These are phyloP conservation scores for Eubasilissa regina DNA, from an alignment of 1,140 invertebrate species.

Conservation along the genomic window DNA sequence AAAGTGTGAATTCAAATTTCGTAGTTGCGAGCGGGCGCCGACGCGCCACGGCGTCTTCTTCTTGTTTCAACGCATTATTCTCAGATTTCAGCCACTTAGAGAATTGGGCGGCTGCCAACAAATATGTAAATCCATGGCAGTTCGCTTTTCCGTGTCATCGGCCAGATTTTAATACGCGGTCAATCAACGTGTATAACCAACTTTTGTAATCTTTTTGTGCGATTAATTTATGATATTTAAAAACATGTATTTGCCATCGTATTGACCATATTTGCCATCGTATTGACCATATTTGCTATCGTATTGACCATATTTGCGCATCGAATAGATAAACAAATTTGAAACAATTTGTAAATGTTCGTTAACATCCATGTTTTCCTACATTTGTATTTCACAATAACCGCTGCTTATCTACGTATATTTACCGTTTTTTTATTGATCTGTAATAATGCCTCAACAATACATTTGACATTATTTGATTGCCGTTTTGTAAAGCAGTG, in stretches of 20 bases:
- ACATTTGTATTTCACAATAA: no score
- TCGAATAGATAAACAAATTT: no score
- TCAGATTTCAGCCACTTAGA: slow-evolving; percentile 60
- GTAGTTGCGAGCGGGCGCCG: slow-evolving; percentile 52
- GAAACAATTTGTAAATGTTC: no score
- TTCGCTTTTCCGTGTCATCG: slow-evolving; percentile 41
- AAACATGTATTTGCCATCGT: no score
- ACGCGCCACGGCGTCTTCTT: slow-evolving; percentile 42
- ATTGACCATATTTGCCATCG: no score
- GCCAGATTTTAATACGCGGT: slow-evolving; percentile 47
- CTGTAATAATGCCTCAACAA: no score
- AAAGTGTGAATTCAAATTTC: slow-evolving; percentile 50
- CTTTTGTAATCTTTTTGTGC: not conserved
- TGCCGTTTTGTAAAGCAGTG: slow-evolving; percentile 36
- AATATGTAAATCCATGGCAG: slow-evolving; percentile 45
- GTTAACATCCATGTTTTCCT: no score
- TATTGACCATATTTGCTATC: no score
- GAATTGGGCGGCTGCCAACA: slow-evolving; percentile 49
- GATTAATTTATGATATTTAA: no score
- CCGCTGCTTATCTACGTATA: no score
- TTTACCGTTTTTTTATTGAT: no score
- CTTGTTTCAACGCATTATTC: slow-evolving; percentile 59
- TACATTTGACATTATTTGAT: not conserved
- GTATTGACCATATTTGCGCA: no score
- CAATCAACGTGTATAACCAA: slow-evolving; percentile 13